Base-by-base conservation (phyloP, 1,140 invertebrate species). In the Hermatobates lingyangjiaoensis region DNA sequence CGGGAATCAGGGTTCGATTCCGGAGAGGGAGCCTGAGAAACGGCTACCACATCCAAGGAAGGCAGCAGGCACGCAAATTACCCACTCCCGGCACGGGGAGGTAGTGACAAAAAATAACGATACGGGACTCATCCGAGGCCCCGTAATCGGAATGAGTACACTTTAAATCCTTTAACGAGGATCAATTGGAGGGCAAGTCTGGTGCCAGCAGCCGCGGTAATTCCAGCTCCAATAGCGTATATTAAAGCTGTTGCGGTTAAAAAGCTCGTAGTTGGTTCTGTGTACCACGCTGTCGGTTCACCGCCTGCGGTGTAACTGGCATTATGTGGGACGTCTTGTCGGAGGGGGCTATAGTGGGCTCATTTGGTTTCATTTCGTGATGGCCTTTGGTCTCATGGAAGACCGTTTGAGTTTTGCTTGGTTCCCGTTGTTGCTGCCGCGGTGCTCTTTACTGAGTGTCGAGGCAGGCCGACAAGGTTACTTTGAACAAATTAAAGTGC, bases 41-140 rank as follows among this genome's bases (percentile, higher is more conserved):
- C 76, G 79, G 81, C 82, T 84, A 85, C 79, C 79, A 86, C 81
- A 82, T 84, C 85, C 81, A 85, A 82, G 81, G 80, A 85, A 83
- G 79, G 81, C 81, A 84, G 81, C 80, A 84, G 79, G 80, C 79
- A 77, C 80, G 79, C 74, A 82, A 81, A 76, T 80, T 86, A 85
- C 80, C 80, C 81, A 85, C 71, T 85, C 77, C 77, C 73, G 69
- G 70, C 71, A 76, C 76, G 75, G 76, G 76, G 73, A 77, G 75
- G 74, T 77, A 77, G 74, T 84, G 81, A 86, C 78, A 75, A 87
- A 79, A 85, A 84, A 85, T 86, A 85, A 82, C 77, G 74, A 83
- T 81, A 79, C 74, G 69, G 73, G 72, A 76, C 77, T 80, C 78
- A 73, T 76, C 68, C 69, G 74, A 77, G 75, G 79, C 74, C 74